These are phyloP conservation scores for Penaeus chinensis DNA, from an alignment of 1,140 invertebrate genomes.

Conservation along the genomic window DNA sequence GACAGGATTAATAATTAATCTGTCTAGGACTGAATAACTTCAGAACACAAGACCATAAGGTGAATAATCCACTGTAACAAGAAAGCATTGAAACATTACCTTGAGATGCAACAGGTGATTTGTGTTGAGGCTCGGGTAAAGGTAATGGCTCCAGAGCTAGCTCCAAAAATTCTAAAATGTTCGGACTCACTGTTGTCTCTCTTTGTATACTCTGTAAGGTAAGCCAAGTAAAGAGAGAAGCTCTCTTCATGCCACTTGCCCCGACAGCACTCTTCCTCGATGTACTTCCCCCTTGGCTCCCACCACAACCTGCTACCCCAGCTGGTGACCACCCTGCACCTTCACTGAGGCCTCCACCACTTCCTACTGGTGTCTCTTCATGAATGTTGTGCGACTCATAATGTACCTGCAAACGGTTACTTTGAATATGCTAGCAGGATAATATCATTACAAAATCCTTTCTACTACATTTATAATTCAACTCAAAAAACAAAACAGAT, in stretches of 20 bases:
- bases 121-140: conserved; percentile 67
- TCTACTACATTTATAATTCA: no score
- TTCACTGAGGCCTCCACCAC: conserved; percentile 40
- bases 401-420: conserved; percentile 74
- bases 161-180: conserved; percentile 93
- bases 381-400: conserved; percentile 86
- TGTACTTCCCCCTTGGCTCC: conserved; percentile 18
- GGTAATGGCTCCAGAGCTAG: conserved; percentile 95
- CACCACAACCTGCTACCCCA: conserved; percentile 2
- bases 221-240: conserved; percentile 94
- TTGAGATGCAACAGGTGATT: conserved; percentile 45
- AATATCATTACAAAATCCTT: no score
- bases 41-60: no score
- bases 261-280: conserved; percentile 36
- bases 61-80: background rate
- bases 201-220: conserved; percentile 95
- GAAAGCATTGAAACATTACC: conserved; percentile 50
- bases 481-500: no score
- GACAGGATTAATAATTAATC: no score
- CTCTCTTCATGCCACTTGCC: conserved; percentile 79
- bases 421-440: background rate
- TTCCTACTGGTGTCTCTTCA: conserved; percentile 71
- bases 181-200: conserved; percentile 94
- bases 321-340: conserved; percentile 43
- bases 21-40: no score